These are phyloP conservation scores for Athrips mouffetella DNA, from an alignment of 2,888 invertebrate genomes.

Conservation along the genomic window DNA sequence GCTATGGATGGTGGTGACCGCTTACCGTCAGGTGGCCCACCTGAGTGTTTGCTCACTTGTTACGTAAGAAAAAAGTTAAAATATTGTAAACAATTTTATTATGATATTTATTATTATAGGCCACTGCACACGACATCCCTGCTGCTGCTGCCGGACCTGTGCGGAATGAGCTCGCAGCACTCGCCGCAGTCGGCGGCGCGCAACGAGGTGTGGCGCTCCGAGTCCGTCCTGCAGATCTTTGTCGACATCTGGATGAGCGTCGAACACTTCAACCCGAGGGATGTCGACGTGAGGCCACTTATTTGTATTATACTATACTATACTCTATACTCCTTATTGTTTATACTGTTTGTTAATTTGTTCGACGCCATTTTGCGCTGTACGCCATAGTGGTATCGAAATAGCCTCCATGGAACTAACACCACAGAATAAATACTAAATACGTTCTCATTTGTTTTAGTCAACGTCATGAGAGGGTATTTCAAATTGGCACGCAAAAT, in stretches of 20 bases:
- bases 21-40: too few species aligned
- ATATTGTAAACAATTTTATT: not conserved
- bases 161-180: constrained; percentile 60
- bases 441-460: too few species aligned
- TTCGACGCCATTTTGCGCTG: too few species aligned
- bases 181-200: constrained; percentile 78
- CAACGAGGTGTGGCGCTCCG: constrained; percentile 90
- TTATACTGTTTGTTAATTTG: too few species aligned
- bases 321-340: not conserved
- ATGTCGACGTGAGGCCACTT: constrained; percentile 49
- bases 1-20: too few species aligned
- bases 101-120: constrained; percentile 36
- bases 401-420: too few species aligned
- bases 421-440: too few species aligned
- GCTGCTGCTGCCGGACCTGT: constrained; percentile 66
- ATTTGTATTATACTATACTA: not conserved
- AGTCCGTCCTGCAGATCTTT: constrained; percentile 89
- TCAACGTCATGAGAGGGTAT: too few species aligned
- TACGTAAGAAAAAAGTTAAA: too few species aligned
- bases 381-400: too few species aligned
- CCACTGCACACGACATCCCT: constrained; percentile 64
- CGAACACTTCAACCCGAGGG: constrained; percentile 58
- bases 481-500: too few species aligned
- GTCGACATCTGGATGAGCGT: constrained; percentile 89
- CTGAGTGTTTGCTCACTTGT: too few species aligned